Evolutionary conservation across 2,113 vertebrate species (phyloP), one percentile per base, ranked within the genome.

Genomic region (Pachypanchax playfairii): DNA sequence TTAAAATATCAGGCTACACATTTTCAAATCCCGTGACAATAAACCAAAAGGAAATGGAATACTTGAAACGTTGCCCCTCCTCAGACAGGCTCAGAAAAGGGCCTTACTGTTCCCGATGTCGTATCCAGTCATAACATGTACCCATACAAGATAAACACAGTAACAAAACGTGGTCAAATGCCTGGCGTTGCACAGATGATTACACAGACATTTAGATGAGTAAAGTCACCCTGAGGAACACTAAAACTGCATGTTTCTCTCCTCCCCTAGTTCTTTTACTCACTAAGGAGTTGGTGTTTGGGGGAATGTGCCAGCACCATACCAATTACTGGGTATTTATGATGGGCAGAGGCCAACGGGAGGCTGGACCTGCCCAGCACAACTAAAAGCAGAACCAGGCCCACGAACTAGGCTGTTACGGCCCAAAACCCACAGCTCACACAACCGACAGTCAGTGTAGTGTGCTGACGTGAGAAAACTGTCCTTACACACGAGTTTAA

Each of bases 311-410:
- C 72, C 65, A 79, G 57, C 21, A 77, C 55, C 55, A 62, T 52
- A 65, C 70, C 77, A 77, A 82, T 90, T 88, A 86, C 65, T 70
- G 56, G 39, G 60, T 77, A 63, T 84, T 86, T 87, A 79, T 31
- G 31, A 69, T 66, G 79, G 68, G 70, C 55, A 58, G 57, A 61
- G 43, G 53, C 79, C 61, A 41, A 65, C 57, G 59, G 68, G 66
- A 87, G 77, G 38, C 53, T 28, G 53, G 54, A 57, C 67, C 65
- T 74, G 54, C 72, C 69, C 65, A 65, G 56, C 26, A 59, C 68
- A 62, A 65, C 83, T 82, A 69, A 77, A 87, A 80, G 49, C 60
- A 68, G 82, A 69, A 80, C 76, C 53, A 35, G 49, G 70, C 33
- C 47, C 4, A 79, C 33, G 28, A 65, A 76, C 75, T 18, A 14